phyloP scores from a whole-genome alignment of 2,113 vertebrate genomes.

The Genyomyrus donnyi region DNA sequence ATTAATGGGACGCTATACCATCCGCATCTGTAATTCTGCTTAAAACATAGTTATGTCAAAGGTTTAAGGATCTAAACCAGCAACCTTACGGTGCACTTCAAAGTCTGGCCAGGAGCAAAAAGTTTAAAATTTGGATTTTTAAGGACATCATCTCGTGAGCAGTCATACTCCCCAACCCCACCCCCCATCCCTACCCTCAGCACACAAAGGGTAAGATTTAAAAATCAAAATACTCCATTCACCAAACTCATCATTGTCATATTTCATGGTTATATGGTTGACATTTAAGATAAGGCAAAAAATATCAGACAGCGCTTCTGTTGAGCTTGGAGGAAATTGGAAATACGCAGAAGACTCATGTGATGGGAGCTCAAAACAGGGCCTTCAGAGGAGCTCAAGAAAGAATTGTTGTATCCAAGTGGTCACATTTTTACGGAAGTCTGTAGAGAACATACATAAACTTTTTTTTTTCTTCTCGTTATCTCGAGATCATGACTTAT shows the following conservation, averaged over 20 bases:
- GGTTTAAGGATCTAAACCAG: not conserved
- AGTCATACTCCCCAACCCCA: not conserved
- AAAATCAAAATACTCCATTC: not conserved
- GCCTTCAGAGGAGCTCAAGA: slow-evolving; percentile 30
- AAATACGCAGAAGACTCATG: slow-evolving; percentile 36
- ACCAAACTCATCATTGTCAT: not conserved
- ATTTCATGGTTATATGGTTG: not conserved
- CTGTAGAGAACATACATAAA: too few relatives aligned
- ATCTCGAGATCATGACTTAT: too few relatives aligned
- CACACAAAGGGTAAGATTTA: not conserved
- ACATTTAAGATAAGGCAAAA: not conserved
- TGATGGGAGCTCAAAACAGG: slow-evolving; percentile 43
- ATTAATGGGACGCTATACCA: not conserved
- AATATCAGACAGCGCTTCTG: not conserved
- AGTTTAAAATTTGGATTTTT: not conserved
- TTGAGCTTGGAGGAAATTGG: not conserved
- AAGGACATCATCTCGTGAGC: not conserved
- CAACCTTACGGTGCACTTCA: not conserved
- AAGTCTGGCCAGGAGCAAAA: not conserved
- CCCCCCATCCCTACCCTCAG: not conserved
- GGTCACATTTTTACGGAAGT: slow-evolving; percentile 11
- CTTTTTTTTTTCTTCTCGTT: too few relatives aligned
- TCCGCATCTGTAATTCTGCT: not conserved
- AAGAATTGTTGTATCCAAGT: slow-evolving; percentile 31
- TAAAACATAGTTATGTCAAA: not conserved